These are phyloP conservation scores for Copidosoma aretas DNA, from an alignment of 2,888 invertebrate genomes.

Conservation along the genomic window DNA sequence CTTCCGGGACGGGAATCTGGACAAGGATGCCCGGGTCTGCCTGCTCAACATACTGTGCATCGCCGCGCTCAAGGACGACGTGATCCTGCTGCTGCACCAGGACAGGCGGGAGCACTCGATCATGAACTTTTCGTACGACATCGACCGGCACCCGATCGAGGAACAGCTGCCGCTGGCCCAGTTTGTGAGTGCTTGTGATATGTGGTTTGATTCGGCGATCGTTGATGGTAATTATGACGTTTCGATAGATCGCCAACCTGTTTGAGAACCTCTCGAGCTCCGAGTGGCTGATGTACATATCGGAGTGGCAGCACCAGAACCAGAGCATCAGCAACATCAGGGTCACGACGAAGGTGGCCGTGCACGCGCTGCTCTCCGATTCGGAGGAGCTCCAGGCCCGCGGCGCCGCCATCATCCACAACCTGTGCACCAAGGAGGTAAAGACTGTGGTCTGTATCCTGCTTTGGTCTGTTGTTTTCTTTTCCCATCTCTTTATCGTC, in stretches of 20 bases:
- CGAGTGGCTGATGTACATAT: constrained; percentile 93
- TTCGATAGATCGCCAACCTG: constrained; percentile 81
- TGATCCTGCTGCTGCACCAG: constrained; percentile 87
- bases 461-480: too few species aligned
- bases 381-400: constrained; percentile 76
- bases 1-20: constrained; percentile 68
- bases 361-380: constrained; percentile 81
- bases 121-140: constrained; percentile 84
- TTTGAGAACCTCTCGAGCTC: constrained; percentile 88
- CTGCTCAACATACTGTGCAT: constrained; percentile 76
- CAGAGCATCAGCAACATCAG: constrained; percentile 85
- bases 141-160: constrained; percentile 75
- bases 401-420: constrained; percentile 87
- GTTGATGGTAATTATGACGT: too few species aligned
- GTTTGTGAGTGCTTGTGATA: constrained; percentile 69
- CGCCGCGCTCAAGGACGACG: constrained; percentile 86
- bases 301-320: constrained; percentile 84
- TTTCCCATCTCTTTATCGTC: too few species aligned
- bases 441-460: constrained; percentile 92
- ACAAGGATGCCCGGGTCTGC: constrained; percentile 70
- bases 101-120: constrained; percentile 87
- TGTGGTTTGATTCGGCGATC: not conserved
- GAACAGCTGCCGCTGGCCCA: constrained; percentile 83
- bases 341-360: constrained; percentile 89
- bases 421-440: constrained; percentile 94